Conservation (phyloP, 2,888 invertebrate genomes). For the Heliconius hortense region DNA sequence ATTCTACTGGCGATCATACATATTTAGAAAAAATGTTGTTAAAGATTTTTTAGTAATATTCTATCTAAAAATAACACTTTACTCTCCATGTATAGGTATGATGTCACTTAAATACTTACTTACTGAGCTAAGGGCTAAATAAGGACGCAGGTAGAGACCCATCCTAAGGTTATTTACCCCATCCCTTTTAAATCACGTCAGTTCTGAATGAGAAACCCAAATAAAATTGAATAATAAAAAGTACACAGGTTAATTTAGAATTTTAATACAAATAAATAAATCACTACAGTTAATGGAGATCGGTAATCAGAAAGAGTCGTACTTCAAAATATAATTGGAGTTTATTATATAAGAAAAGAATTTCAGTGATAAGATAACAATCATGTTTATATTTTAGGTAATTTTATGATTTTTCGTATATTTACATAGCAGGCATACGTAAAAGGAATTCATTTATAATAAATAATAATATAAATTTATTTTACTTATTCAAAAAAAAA, state of each 20-base stretch:
- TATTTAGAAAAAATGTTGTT: background rate
- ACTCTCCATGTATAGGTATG: background rate
- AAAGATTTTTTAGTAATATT: background rate
- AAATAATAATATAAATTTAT: background rate
- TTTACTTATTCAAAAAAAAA: background rate
- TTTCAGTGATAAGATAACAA: background rate
- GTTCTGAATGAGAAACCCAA: slow-evolving; percentile 20
- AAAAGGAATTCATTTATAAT: background rate
- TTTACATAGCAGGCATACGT: background rate
- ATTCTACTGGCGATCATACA: background rate
- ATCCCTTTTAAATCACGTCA: slow-evolving; percentile 24
- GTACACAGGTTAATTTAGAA: background rate
- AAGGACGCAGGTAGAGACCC: slow-evolving; percentile 30
- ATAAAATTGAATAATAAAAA: background rate
- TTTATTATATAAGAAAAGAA: background rate
- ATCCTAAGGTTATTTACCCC: slow-evolving; percentile 32
- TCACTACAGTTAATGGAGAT: background rate
- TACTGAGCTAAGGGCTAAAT: slow-evolving; percentile 18
- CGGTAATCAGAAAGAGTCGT: background rate
- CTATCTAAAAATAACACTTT: background rate
- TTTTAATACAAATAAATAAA: slow-evolving; percentile 13
- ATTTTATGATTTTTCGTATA: background rate
- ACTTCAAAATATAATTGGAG: background rate
- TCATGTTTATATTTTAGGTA: background rate
- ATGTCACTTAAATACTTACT: slow-evolving; percentile 3